Base-by-base conservation (phyloP, 92 coral and sea anemone species). In the Pocillopora grandis region DNA sequence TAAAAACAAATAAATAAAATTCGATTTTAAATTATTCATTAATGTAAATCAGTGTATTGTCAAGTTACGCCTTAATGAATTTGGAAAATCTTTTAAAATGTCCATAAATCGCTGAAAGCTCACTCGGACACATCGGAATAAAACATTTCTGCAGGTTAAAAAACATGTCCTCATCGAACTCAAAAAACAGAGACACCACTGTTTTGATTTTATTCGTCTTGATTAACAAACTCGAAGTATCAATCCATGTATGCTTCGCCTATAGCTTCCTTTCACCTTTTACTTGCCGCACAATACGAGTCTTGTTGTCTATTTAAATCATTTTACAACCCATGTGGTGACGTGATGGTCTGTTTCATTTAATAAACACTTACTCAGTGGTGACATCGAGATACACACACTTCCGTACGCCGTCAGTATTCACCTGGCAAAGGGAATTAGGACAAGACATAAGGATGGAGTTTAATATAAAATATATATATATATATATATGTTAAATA, bases 371-470 rank as follows among this genome's bases (percentile, higher is more conserved):
- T 81, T 71, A 81, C 85, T 71, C 49, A 13, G 76, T 70, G 15
- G 37, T 80, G 5, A 71, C 21, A 60, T 81, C 77, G 10, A 81
- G 85, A 71, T 70, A 81, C 8, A 60, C 77, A 58, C 85, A 81
- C 5, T 3, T 20, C 77, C 48, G 63, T 6, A 68, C 58, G 49
- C 11, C 64, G 5, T 42, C 35, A 19, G 5, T 60, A 12, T 60
- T 71, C 4, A 21, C 60, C 85, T 81, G 61, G 12, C 12, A 59
- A 52, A 21, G 58, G 13, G n/a, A 66, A 66, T 66, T 10, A 16
- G 16, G 31, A 37, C 9, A 14, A 31, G 18, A 12, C 62, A 59
- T 59, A 12, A 12, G 14, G 16, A 59, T 42, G 52, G 52, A 42
- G 52, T 27, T 27, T 27, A 27, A 27, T 27, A 27, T 27, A 27